Conservation (phyloP, 1,140 invertebrate species). For the Nasonia giraulti region DNA sequence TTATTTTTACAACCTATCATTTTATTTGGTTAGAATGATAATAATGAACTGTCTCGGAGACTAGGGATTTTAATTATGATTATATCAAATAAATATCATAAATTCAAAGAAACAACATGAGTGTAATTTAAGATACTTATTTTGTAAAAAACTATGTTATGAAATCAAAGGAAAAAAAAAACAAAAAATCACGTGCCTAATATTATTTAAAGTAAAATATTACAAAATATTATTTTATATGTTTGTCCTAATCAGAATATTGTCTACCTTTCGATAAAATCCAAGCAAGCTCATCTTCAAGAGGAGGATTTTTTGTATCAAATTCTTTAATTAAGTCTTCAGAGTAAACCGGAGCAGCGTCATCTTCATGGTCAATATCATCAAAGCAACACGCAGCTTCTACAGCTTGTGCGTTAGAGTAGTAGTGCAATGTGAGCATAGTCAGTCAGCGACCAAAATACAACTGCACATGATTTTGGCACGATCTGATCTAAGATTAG, state of each 20-base stretch:
- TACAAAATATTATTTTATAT: no score
- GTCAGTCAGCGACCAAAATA: neutral
- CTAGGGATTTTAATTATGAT: no score
- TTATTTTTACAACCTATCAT: no score
- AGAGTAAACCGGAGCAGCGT: slow-evolving; percentile 81
- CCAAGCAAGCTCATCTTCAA: slow-evolving; percentile 83
- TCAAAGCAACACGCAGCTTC: slow-evolving; percentile 71
- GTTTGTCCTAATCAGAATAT: neutral
- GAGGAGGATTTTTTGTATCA: slow-evolving; percentile 82
- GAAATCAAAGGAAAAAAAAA: no score
- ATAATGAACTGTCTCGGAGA: no score
- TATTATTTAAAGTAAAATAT: no score
- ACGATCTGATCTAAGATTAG: neutral
- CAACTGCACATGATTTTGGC: neutral
- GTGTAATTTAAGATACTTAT: no score
- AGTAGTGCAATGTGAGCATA: slow-evolving; percentile 87
- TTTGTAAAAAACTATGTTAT: no score
- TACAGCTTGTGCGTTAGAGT: slow-evolving; percentile 77
- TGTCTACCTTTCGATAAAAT: slow-evolving; percentile 81
- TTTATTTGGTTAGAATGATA: no score
- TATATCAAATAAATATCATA: no score
- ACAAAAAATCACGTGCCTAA: no score
- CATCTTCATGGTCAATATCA: slow-evolving; percentile 71
- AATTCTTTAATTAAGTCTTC: slow-evolving; percentile 90
- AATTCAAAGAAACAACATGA: no score